Evolutionary conservation across 1,140 invertebrate genomes (phyloP), one percentile per base, ranked within the genome.

Genomic region (Drosophila sp.): DNA sequence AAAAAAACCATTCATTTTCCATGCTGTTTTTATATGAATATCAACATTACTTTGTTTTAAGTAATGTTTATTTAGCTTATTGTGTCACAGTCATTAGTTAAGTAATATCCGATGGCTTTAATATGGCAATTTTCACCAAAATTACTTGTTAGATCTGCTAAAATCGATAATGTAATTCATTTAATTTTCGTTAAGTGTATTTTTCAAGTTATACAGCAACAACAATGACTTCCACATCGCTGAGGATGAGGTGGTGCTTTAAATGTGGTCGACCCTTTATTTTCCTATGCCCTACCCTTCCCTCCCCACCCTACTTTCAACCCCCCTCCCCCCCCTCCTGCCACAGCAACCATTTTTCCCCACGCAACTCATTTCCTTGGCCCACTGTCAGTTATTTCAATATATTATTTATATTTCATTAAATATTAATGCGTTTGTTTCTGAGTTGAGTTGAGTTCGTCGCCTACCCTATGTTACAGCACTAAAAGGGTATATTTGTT

Each of bases 401-500:
- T 81, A 67, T 74, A 74, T 81, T 82, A 82, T 81, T 81, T 81
- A 81, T 74, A 74, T 81, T 81, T 82, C 79, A 81, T 81, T 78
- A 82, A 81, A 81, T 82, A 82, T 82, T 78, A 81, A 81, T 81
- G 69, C 74, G 69, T 74, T 81, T 74, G 78, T 72, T 70, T 75
- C 78, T 43, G 53, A 74, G 45, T 61, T 61, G 34, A 72, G 56
- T 71, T 34, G 16, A 50, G 38, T 41, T 59, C 43, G 57, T 38
- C 59, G 51, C 34, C 4, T 16, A 56, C 40, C 45, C 74, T 41
- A 18, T 27, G 25, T 36, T 7, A 36, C 9, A 25, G 3, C 27
- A 3, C n/a, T 11, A 9, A 11, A 4, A 9, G 29, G 38, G 51
- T 36, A 36, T 16, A 7, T 38, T 38, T 29, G 21, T 70, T 73